phyloP scores from a whole-genome alignment of 2,888 invertebrate genomes.

The Drepana falcataria region DNA sequence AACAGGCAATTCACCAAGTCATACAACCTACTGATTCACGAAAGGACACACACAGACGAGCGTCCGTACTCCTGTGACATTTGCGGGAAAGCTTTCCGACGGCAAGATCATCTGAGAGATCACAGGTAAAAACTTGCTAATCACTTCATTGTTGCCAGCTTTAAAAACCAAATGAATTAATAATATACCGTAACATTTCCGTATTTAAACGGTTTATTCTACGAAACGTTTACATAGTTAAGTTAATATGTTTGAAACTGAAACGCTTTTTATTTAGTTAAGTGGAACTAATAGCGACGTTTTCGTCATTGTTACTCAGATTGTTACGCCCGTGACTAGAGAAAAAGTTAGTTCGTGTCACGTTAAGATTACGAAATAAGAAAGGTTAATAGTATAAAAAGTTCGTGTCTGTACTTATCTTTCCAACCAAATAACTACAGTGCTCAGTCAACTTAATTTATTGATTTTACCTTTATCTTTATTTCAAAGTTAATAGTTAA shows the following conservation, averaged over 20 bases:
- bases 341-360: too few relatives aligned
- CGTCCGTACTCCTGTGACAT: constrained; percentile 98
- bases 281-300: neutral
- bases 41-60: constrained; percentile 98
- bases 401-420: neutral
- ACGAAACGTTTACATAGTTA: neutral
- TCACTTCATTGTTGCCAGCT: neutral
- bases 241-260: neutral
- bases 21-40: constrained; percentile 97
- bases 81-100: constrained; percentile 97
- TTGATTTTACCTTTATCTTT: constrained; percentile 21
- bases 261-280: neutral
- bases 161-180: neutral
- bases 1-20: constrained; percentile 98
- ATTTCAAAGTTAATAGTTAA: constrained; percentile 37
- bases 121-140: constrained; percentile 83
- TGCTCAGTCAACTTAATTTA: constrained; percentile 2
- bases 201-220: neutral
- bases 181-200: neutral
- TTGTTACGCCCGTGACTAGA: neutral
- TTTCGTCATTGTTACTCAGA: neutral
- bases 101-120: constrained; percentile 97
- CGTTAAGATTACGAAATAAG: neutral
- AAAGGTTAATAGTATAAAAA: too few relatives aligned
- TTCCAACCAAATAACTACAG: neutral